A percentile compares a stretch with the other conserved stretches of the same genome.
Evolutionary conservation across 2,888 invertebrate species (phyloP).

Genomic region (Macrosiphum euphorbiae): DNA sequence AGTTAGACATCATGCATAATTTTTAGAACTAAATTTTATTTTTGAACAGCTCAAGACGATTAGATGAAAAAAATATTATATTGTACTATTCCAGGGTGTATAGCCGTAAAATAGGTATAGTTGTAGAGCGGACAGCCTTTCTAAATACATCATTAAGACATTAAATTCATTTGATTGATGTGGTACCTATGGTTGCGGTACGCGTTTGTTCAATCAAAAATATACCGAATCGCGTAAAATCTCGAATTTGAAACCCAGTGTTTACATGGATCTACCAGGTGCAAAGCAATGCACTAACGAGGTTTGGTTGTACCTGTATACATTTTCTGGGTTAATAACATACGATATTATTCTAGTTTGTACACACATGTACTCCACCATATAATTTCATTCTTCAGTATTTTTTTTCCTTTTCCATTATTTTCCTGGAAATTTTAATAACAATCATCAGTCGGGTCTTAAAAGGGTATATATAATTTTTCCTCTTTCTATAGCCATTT

Average conservation of each 20-base stretch:
- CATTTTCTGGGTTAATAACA: conserved; percentile 24
- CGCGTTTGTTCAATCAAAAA: neutral
- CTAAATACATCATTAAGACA: neutral
- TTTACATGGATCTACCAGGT: neutral
- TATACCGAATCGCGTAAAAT: neutral
- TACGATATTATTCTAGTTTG: neutral
- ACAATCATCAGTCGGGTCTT: conserved; percentile 47
- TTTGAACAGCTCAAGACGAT: neutral
- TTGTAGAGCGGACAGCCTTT: neutral
- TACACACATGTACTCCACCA: neutral
- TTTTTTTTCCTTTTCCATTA: conserved; percentile 3
- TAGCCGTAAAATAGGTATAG: neutral
- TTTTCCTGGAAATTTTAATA: conserved; percentile 39
- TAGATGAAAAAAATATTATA: too few species aligned
- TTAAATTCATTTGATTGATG: neutral
- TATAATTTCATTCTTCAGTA: conserved; percentile 18
- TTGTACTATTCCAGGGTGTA: neutral
- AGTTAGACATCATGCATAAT: neutral
- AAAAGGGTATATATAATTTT: conserved; percentile 40
- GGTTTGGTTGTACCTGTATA: neutral
- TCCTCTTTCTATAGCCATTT: neutral
- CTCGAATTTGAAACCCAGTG: neutral
- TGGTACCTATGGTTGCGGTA: neutral
- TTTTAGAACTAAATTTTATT: neutral
- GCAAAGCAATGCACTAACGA: conserved; percentile 19